phyloP scores from a whole-genome alignment of 2,888 invertebrate genomes.

The Bedellia somnulentella region DNA sequence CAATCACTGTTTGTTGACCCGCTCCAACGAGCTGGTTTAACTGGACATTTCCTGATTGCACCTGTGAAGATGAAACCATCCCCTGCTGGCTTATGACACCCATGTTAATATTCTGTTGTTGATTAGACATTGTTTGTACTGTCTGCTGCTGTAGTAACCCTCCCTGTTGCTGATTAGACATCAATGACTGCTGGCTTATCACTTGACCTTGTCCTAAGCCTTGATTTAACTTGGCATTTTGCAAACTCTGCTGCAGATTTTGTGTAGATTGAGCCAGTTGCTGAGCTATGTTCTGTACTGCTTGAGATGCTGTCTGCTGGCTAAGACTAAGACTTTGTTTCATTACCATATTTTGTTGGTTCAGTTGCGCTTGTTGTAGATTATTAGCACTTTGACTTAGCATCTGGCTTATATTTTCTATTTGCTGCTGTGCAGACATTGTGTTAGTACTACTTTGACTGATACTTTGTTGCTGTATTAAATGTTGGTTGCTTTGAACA shows the following conservation, averaged over 20 bases:
- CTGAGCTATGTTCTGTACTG: conserved; percentile 50
- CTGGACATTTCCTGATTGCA: conserved; percentile 27
- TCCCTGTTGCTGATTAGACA: conserved; percentile 51
- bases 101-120: conserved; percentile 48
- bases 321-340: conserved; percentile 43
- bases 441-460: conserved; percentile 35
- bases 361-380: conserved; percentile 41
- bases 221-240: conserved; percentile 50
- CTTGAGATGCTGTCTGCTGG: conserved; percentile 41
- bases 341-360: conserved; percentile 45
- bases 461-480: conserved; percentile 39
- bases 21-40: conserved; percentile 48
- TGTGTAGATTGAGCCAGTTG: conserved; percentile 47
- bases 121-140: conserved; percentile 39
- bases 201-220: conserved; percentile 43
- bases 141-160: conserved; percentile 45
- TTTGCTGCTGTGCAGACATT: conserved; percentile 61
- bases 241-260: conserved; percentile 35
- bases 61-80: conserved; percentile 37
- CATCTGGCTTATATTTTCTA: conserved; percentile 64
- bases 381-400: conserved; percentile 51
- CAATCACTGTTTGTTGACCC: conserved; percentile 34
- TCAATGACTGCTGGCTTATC: conserved; percentile 36
- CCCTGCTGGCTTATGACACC: conserved; percentile 43
- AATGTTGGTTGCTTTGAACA: conserved; percentile 38